Base-by-base conservation (phyloP, 2,888 invertebrate species). In the Girardia tigrina region DNA sequence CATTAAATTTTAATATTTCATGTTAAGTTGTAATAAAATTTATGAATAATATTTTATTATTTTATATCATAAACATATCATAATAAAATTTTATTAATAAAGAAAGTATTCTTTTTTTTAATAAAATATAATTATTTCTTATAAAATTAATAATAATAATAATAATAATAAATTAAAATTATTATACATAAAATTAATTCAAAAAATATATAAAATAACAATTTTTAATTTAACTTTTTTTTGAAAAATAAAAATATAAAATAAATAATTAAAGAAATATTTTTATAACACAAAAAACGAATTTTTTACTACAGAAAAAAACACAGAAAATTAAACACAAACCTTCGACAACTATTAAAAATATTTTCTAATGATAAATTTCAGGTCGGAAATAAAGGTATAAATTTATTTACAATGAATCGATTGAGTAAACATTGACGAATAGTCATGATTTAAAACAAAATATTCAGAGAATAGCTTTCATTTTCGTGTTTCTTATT, bases 371-470 rank as follows among this genome's bases (percentile, higher is more conserved):
- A n/a, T 56, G 56, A 56, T 56, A 56, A 56, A 8, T 56, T 56
- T 56, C 2, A 20, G 2, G 56, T 56, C 56, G 56, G 56, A 56
- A 56, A 56, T 56, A 56, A 4, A 8, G n/a, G 56, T 56, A 12
- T 8, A 56, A 56, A 56, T 56, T 23, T 56, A 16, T 56, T 56
- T 56, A 4, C n/a, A 20, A 16, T n/a, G 56, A 56, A 56, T 56
- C 56, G 56, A 56, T 56, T 56, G 56, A 56, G 56, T 56, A 56
- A 56, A 56, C 56, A 56, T 12, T 56, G 56, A 56, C 56, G 4
- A 56, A 16, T 56, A 56, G 56, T 56, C 56, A 56, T 56, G 56
- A 56, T 12, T 56, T 56, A 20, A 8, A 56, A 56, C n/a, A 16
- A 56, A 56, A 56, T 56, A 56, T 23, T 56, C 56, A 56, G 23